Percentiles rank a stretch among this genome's conserved stretches.
Evolutionary conservation across 1,140 invertebrate genomes (phyloP).

Genomic region (Hypothenemus hampei): DNA sequence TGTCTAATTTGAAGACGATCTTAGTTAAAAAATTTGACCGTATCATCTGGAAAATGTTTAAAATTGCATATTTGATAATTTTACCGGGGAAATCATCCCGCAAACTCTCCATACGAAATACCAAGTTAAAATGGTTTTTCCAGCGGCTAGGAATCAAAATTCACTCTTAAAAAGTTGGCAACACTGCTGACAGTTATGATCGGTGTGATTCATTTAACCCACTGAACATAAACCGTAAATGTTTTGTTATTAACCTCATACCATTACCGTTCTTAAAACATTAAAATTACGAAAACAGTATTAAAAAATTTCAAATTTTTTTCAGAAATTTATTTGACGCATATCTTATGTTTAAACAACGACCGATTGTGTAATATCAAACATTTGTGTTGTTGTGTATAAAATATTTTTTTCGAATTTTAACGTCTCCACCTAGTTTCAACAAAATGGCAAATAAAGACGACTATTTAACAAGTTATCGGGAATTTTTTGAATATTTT

Average conservation of each 20-base stretch:
- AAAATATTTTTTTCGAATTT: background rate
- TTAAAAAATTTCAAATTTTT: background rate
- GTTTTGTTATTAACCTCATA: background rate
- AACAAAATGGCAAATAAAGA: slow-evolving; percentile 50
- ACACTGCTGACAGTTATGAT: background rate
- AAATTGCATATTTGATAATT: no score
- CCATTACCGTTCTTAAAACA: background rate
- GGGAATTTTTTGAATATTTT: slow-evolving; percentile 66
- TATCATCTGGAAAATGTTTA: no score
- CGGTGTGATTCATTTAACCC: slow-evolving; percentile 14
- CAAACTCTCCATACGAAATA: no score
- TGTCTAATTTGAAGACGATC: no score
- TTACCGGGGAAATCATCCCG: no score
- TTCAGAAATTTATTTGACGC: slow-evolving; percentile 11
- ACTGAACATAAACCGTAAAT: slow-evolving; percentile 8
- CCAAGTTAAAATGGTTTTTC: no score
- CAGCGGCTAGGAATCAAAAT: background rate
- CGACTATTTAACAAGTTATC: slow-evolving; percentile 62
- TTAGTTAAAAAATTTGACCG: no score
- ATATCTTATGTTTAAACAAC: slow-evolving; percentile 2
- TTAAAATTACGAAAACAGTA: slow-evolving; percentile 22
- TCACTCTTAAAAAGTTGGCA: no score
- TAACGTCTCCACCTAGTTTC: no score
- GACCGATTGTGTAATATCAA: background rate
- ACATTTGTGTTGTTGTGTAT: background rate